Base-by-base conservation (phyloP, 2,888 invertebrate species). In the Drosophila engyochracea region DNA sequence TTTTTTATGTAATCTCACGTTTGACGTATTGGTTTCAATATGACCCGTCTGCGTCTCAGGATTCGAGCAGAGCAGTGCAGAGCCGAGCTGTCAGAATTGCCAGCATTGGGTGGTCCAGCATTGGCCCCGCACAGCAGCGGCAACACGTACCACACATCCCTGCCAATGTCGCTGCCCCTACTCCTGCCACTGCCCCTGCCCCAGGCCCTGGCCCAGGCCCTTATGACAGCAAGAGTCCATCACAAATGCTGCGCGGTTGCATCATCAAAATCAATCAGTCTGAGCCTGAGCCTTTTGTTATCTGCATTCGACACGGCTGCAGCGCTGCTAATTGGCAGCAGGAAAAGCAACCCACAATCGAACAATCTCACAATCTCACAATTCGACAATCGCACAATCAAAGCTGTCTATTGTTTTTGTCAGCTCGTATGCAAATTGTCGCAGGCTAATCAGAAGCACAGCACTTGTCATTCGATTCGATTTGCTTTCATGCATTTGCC, bases 1-100 rank as follows among this genome's bases (percentile, higher is more conserved):
- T 90, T 86, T 82, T 86, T 87, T 90, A 89, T 87, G 91, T 89
- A 87, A 87, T 89, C 91, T 89, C 86, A 87, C 86, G 86, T 87
- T 80, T 90, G 91, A 87, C 86, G 91, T 90, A 87, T 87, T 87
- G 86, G 89, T 87, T 87, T 87, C 86, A 90, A 82, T 84, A 54
- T 52, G 60, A 68, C 67, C 55, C 63, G 37, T 54, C 58, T 70
- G 53, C 31, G 33, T 28, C 70, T 59, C 64, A 31, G 57, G 39
- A 49, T 47, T 35, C 55, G 65, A 51, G 47, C 47, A 4, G 41
- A 35, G 33, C 33, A 12, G 3, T n/a, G n/a, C 41, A 12, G 47
- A 22, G 64, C 41, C 28, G 61, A 70, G 81, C 78, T 81, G 78
- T 79, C 78, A 77, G 77, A 78, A 65, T 57, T 67, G 69, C 62